Conservation (phyloP, 2,797 vertebrate genomes). For the Graptemys geographica region DNA sequence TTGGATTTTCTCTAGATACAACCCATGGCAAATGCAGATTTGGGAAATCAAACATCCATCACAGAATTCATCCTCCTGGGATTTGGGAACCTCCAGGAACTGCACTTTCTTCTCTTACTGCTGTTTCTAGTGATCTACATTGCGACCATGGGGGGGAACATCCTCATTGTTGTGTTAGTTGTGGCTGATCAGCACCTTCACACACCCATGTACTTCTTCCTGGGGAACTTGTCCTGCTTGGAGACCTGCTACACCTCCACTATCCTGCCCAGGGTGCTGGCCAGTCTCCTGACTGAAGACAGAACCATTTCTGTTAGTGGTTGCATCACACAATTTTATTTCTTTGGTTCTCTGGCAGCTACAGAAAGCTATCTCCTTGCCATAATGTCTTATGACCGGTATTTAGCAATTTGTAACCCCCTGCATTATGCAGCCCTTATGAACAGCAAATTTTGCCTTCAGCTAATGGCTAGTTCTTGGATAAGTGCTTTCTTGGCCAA, state of each 20-base stretch:
- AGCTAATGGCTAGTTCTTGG: constrained; percentile 27
- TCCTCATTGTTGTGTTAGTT: not conserved
- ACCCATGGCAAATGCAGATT: not conserved
- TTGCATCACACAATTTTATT: not conserved
- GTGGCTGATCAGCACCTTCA: not conserved
- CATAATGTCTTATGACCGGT: not conserved
- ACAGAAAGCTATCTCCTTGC: not conserved
- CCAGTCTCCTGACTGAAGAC: not conserved
- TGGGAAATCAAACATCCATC: not conserved
- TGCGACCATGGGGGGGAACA: not conserved
- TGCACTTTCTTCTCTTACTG: not conserved
- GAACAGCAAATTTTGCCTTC: not conserved
- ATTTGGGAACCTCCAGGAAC: not conserved
- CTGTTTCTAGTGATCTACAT: not conserved
- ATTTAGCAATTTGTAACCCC: not conserved
- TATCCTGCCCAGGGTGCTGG: not conserved
- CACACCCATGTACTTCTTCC: not conserved
- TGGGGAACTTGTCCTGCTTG: not conserved
- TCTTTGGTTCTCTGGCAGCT: not conserved
- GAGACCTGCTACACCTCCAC: not conserved
- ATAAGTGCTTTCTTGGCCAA: not conserved
- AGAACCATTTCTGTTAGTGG: not conserved
- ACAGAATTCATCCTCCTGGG: not conserved
- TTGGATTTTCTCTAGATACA: not conserved
- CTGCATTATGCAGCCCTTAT: not conserved